Conservation (phyloP, 2,888 invertebrate genomes). For the Cerastis rubricosa region DNA sequence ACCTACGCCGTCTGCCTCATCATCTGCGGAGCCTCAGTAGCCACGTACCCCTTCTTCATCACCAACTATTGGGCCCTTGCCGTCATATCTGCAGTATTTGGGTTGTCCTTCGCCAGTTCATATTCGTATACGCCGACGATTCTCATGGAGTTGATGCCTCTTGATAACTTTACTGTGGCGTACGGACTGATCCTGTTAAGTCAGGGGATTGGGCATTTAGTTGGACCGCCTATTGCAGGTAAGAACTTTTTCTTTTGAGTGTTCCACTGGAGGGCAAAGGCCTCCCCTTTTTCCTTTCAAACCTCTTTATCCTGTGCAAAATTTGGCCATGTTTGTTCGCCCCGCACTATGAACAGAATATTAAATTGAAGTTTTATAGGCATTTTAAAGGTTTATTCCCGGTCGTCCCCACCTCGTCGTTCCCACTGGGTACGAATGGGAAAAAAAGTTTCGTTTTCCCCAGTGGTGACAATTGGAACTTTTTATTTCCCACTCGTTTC, state of each 20-base stretch:
- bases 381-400: too few relatives aligned
- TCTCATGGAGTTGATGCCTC: slow-evolving; percentile 96
- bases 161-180: slow-evolving; percentile 97
- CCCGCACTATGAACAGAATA: too few relatives aligned
- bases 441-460: too few relatives aligned
- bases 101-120: slow-evolving; percentile 97
- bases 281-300: too few relatives aligned
- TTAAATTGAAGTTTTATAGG: too few relatives aligned
- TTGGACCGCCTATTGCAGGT: slow-evolving; percentile 98
- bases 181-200: slow-evolving; percentile 97
- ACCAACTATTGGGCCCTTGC: slow-evolving; percentile 87
- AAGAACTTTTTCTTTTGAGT: slow-evolving; percentile 31
- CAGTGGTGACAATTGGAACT: too few relatives aligned
- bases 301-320: too few relatives aligned
- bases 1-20: slow-evolving; percentile 95
- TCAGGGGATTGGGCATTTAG: slow-evolving; percentile 98
- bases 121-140: slow-evolving; percentile 98
- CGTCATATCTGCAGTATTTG: slow-evolving; percentile 93
- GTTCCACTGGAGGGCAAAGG: too few relatives aligned
- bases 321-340: too few relatives aligned
- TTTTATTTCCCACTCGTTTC: too few relatives aligned
- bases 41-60: slow-evolving; percentile 91
- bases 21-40: slow-evolving; percentile 92
- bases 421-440: too few relatives aligned
- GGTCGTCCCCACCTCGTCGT: too few relatives aligned